phyloP scores from a whole-genome alignment of 1,140 invertebrate genomes.

The Lerema accius region DNA sequence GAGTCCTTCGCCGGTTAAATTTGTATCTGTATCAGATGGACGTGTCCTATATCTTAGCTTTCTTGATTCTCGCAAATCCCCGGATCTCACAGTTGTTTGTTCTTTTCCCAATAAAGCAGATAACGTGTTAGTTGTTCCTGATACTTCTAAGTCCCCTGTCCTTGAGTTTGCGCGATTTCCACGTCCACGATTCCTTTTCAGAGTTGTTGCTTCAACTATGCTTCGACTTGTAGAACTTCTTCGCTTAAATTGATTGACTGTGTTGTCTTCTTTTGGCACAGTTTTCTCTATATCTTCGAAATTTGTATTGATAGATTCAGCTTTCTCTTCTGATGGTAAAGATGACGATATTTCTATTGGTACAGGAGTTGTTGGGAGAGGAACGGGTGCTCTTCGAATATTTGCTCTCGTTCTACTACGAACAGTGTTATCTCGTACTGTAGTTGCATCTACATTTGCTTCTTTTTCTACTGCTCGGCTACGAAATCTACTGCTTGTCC shows the following conservation, averaged over 20 bases:
- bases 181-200: slow-evolving; percentile 52
- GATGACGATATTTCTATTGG: slow-evolving; percentile 30
- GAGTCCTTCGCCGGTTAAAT: slow-evolving; percentile 72
- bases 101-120: slow-evolving; percentile 54
- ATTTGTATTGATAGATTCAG: slow-evolving; percentile 49
- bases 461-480: slow-evolving; percentile 50
- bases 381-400: slow-evolving; percentile 38
- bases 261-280: slow-evolving; percentile 46
- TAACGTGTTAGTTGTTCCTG: slow-evolving; percentile 69
- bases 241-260: slow-evolving; percentile 55
- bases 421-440: slow-evolving; percentile 46
- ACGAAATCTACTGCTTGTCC: slow-evolving; percentile 58
- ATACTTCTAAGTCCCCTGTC: slow-evolving; percentile 60
- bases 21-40: slow-evolving; percentile 68
- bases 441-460: slow-evolving; percentile 46
- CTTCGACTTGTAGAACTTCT: slow-evolving; percentile 53
- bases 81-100: slow-evolving; percentile 56
- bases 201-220: slow-evolving; percentile 43
- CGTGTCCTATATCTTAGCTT: slow-evolving; percentile 70
- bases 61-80: slow-evolving; percentile 61
- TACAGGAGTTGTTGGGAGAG: slow-evolving; percentile 33
- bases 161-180: slow-evolving; percentile 55
- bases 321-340: slow-evolving; percentile 45
- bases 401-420: slow-evolving; percentile 51
- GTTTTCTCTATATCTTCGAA: slow-evolving; percentile 54